Evolutionary conservation across 1,140 invertebrate genomes (phyloP).

Genomic region (Bombus ignitus): DNA sequence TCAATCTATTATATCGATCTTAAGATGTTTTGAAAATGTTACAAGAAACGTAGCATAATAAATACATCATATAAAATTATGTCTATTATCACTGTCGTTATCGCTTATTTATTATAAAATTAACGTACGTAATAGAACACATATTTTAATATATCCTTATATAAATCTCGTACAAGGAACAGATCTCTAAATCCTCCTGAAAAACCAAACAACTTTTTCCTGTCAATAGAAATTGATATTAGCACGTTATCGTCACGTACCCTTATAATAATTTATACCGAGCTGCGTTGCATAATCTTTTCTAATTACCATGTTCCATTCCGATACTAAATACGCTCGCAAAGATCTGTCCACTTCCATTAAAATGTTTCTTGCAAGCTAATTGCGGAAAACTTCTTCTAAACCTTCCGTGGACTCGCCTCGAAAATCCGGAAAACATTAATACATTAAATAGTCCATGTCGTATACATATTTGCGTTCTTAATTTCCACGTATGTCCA

Average conservation of each 20-base stretch:
- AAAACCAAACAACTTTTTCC: background rate
- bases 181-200: background rate
- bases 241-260: background rate
- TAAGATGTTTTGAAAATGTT: too few species aligned
- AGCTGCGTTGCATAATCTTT: background rate
- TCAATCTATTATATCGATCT: too few species aligned
- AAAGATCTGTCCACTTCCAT: background rate
- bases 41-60: too few species aligned
- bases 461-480: background rate
- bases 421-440: constrained; percentile 6
- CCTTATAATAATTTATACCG: background rate
- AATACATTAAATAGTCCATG: background rate
- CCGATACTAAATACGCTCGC: too few species aligned
- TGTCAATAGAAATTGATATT: background rate
- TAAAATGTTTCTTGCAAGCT: background rate
- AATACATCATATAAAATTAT: too few species aligned
- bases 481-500: background rate
- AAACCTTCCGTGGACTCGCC: too few species aligned
- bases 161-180: background rate
- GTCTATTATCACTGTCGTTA: too few species aligned
- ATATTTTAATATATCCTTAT: background rate
- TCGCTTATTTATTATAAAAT: background rate
- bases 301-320: background rate
- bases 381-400: too few species aligned
- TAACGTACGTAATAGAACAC: background rate